Conservation (phyloP, 1,140 invertebrate species). For the Rhopalosiphum padi region DNA sequence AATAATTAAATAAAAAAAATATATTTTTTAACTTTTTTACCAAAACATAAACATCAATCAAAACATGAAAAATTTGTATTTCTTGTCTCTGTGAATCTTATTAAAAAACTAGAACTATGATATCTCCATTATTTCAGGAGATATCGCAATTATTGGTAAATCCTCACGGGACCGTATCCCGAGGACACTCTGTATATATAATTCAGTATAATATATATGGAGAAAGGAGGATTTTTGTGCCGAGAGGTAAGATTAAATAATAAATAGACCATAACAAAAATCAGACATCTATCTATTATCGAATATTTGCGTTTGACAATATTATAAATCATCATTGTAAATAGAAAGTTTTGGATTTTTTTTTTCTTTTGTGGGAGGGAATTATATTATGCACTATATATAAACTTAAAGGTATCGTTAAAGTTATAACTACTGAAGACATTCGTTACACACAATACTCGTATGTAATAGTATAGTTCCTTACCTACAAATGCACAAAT, state of each 20-base stretch:
- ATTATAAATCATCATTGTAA: conserved; percentile 40
- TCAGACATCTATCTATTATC: not conserved
- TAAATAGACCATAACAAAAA: conserved; percentile 23
- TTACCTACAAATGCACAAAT: not conserved
- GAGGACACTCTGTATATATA: not conserved
- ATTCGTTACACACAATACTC: not conserved
- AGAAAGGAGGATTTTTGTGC: not conserved
- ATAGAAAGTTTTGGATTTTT: conserved; percentile 1
- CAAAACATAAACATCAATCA: no score
- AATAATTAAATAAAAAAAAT: no score
- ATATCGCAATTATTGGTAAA: no score
- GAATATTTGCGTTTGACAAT: conserved; percentile 10
- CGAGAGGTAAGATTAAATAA: not conserved
- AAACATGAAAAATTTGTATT: no score
- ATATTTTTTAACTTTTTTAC: no score
- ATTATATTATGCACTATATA: not conserved
- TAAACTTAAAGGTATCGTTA: not conserved
- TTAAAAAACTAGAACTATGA: no score
- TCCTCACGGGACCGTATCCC: no score
- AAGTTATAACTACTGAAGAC: not conserved
- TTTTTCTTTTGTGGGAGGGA: not conserved
- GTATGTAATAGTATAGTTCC: not conserved
- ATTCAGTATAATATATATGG: not conserved
- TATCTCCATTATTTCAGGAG: no score
- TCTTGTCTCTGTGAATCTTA: no score